These are phyloP conservation scores for Papilio gigon DNA, from an alignment of 2,888 invertebrate genomes.

Conservation along the genomic window DNA sequence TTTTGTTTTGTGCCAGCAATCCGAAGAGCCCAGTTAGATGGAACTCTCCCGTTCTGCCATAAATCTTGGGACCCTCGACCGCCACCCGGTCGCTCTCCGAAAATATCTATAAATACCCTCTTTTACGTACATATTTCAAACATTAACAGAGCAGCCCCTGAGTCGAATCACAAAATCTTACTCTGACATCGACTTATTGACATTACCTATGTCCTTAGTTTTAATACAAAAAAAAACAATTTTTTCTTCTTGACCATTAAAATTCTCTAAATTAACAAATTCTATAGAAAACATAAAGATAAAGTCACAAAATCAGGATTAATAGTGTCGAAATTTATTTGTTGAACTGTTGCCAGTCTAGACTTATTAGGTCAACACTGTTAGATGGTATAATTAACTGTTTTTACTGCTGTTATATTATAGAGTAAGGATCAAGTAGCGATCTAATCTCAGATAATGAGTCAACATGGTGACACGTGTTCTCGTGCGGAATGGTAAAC, in stretches of 20 bases:
- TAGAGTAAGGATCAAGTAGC: constrained; percentile 2
- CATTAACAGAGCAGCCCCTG: constrained; percentile 70
- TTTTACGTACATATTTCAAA: constrained; percentile 78
- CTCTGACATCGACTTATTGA: constrained; percentile 44
- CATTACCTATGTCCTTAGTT: constrained; percentile 44
- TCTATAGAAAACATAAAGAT: not conserved
- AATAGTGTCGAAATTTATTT: too few species aligned
- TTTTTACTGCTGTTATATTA: not conserved
- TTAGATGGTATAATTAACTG: not conserved
- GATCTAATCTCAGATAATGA: constrained; percentile 20
- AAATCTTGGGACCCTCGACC: constrained; percentile 82
- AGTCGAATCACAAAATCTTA: constrained; percentile 63
- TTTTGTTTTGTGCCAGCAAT: constrained; percentile 49
- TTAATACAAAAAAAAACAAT: not conserved
- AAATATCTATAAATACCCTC: constrained; percentile 81
- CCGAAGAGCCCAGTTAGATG: constrained; percentile 78
- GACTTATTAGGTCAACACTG: not conserved
- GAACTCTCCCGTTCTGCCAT: constrained; percentile 80
- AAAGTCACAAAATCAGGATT: too few species aligned
- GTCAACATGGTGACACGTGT: constrained; percentile 16
- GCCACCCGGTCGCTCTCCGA: constrained; percentile 80
- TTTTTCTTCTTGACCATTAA: not conserved
- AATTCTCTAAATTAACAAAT: not conserved
- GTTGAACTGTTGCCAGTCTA: not conserved
- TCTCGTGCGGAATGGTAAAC: constrained; percentile 18